Evolutionary conservation across 2,797 vertebrate genomes (phyloP), one percentile per base, ranked within the genome.

Genomic region (Catostomus latipinnis): DNA sequence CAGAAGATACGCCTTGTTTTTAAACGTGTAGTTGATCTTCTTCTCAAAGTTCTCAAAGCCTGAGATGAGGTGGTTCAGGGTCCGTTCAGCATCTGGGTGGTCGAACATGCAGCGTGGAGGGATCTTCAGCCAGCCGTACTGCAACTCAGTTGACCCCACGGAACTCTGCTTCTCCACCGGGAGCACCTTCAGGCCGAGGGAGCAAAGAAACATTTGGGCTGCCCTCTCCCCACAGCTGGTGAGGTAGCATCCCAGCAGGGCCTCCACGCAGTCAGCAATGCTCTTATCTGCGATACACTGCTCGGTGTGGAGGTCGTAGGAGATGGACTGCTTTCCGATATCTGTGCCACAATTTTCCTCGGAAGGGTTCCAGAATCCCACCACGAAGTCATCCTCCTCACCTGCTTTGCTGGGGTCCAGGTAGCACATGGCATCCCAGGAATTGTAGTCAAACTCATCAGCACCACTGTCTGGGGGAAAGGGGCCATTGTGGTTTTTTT

Each of bases 371-470:
- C 98, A 99, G 90, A 99, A 99, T 1, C 98, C 98, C 83, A 99
- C 98, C 86, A 99, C 98, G 1, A 99, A 99, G 88, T 99, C 98
- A 53, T 98, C 98, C 88, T 99, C 97, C 85, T 98, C 98, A 0
- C 96, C 97, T 0, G 96, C 98, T 87, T 99, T 99, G 93, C 97
- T 99, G 61, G 98, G 98, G 88, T 99, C 98, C 86, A 99, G 92
- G 88, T 99, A 99, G 90, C 98, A 99, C 98, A 99, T 99, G 49
- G 98, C 98, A 67, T 99, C 98, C 98, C 98, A 99, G 0, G 98
- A 99, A 88, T 98, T 99, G 84, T 95, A 95, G 92, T 99, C 97
- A 57, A 98, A 98, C 88, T 98, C 97, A 85, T 98, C 97, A 16
- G 68, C 46, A 12, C 71, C 79, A 2, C 83, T 86, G 1, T 97